Evolutionary conservation across 1,140 invertebrate genomes (phyloP).

Genomic region (Uloborus diversus): DNA sequence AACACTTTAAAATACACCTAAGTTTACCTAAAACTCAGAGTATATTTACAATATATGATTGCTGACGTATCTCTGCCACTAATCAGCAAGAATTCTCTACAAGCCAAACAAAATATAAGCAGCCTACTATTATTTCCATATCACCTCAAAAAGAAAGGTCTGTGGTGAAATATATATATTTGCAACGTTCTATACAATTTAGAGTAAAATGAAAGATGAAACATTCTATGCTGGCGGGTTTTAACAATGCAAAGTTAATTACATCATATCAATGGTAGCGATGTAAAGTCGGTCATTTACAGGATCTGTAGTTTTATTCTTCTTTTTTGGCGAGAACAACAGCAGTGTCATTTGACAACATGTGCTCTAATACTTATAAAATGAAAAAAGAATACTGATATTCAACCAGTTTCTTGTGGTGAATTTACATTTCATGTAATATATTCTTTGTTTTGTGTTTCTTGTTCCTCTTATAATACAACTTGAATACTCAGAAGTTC

Average conservation of each 20-base stretch:
- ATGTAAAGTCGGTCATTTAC: neutral
- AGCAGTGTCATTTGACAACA: constrained; percentile 16
- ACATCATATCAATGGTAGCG: neutral
- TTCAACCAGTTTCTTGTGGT: neutral
- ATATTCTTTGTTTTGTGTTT: constrained; percentile 5
- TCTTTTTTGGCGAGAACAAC: constrained; percentile 22
- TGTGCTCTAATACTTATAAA: constrained; percentile 16
- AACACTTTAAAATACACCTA: constrained; percentile 52
- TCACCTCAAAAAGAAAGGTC: neutral
- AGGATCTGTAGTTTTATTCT: neutral
- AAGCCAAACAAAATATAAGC: constrained; percentile 35
- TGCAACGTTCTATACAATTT: neutral
- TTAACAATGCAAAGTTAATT: neutral
- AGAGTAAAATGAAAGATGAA: constrained; percentile 11
- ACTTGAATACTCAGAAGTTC: no score
- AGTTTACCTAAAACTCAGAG: constrained; percentile 45
- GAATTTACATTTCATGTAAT: constrained; percentile 25
- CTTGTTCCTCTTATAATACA: constrained; percentile 12
- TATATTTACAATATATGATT: constrained; percentile 28
- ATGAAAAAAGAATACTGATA: constrained; percentile 22
- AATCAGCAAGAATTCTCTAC: constrained; percentile 37
- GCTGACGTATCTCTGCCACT: constrained; percentile 1
- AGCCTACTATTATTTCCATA: neutral
- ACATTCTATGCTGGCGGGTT: constrained; percentile 2
- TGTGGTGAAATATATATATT: neutral